Evolutionary conservation across 2,888 invertebrate genomes (phyloP), one percentile per base, ranked within the genome.

Genomic region (Andrena bucephala): DNA sequence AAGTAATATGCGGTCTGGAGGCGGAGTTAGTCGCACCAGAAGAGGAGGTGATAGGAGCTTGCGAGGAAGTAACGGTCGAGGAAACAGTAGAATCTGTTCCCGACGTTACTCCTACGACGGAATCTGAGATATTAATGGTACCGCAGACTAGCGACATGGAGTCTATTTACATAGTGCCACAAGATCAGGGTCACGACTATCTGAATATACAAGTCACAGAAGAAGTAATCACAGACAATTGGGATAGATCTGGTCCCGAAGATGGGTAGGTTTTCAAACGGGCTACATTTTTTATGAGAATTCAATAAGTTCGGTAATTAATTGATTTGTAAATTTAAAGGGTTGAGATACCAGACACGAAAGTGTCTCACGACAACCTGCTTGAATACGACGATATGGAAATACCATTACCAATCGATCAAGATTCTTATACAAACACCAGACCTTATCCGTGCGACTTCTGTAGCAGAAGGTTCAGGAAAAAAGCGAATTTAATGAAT

Each of bases 361-460:
- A 94, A 77, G 94, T 94, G 2, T 91, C 94, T 1, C 93, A 93
- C 48, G 94, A 94, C 81, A 94, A 93, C 84, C 87, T 94, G 48
- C 83, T 95, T 82, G 95, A 95, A 89, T 96, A 97, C 90, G 96
- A 96, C 93, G 96, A 96, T 85, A 94, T 96, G 92, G 96, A 97
- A 94, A 97, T 97, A 67, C 97, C 97, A 3, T 94, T 98, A 87
- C 97, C 97, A 63, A 97, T 97, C 42, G 97, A 97, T 92, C 97
- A 97, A 94, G 96, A 97, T 91, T 97, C 97, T 88, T 96, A 96
- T 92, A 96, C 96, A 48, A 96, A 96, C 1, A 96, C 96, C 92
- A 95, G 97, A 4, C 98, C 97, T 0, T 97, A 97, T 95, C 97
- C 98, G 0, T 98, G 98, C 92, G 97, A 98, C 93, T 97, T 97